Evolutionary conservation across 2,888 invertebrate genomes (phyloP).

Genomic region (Kryphioiulus occultus): DNA sequence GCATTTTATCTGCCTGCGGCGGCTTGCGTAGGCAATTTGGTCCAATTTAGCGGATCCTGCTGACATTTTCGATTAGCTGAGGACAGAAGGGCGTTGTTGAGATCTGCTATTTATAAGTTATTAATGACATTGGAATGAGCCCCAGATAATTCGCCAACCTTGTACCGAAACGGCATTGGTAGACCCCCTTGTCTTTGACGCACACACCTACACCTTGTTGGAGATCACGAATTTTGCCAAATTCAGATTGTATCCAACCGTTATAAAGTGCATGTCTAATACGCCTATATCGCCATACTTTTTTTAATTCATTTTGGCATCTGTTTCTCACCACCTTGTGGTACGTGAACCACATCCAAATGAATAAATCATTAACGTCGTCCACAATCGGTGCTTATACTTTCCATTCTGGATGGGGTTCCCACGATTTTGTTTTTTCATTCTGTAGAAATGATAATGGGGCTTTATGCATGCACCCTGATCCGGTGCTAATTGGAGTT

Average conservation of each 20-base stretch:
- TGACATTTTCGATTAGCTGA: background rate
- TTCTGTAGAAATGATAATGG: background rate
- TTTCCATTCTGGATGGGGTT: background rate
- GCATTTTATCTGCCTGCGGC: too few species aligned
- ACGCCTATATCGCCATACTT: background rate
- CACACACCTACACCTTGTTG: background rate
- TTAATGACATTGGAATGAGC: background rate
- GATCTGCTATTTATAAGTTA: background rate
- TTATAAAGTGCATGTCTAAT: background rate
- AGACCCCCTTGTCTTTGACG: background rate
- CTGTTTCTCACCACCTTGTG: background rate
- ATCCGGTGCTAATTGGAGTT: background rate
- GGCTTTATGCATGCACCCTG: background rate
- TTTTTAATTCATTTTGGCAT: background rate
- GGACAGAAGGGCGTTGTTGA: background rate
- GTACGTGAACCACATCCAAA: background rate
- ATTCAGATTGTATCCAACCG: background rate
- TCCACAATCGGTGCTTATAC: background rate
- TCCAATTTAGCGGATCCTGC: background rate
- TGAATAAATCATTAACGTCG: background rate
- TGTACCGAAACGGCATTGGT: background rate
- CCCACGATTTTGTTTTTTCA: background rate
- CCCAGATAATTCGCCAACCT: background rate
- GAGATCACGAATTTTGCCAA: background rate
- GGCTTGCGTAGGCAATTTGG: too few species aligned